phyloP scores from a whole-genome alignment of 2,888 invertebrate species.

The Nomada fucata region DNA sequence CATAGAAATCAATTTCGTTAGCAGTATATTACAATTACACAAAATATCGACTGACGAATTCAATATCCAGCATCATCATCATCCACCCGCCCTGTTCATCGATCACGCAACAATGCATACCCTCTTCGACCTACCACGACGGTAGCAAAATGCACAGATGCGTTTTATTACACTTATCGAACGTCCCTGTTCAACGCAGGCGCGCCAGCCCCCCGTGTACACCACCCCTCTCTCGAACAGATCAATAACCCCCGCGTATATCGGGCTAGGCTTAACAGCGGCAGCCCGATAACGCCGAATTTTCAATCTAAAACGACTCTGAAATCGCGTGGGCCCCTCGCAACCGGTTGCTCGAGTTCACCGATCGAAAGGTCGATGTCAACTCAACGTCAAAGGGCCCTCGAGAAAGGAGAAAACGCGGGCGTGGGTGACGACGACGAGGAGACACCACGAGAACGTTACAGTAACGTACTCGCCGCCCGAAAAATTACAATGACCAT shows the following conservation, averaged over 20 bases:
- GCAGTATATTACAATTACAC: background rate
- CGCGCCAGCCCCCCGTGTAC: conserved; percentile 63
- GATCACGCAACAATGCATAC: background rate
- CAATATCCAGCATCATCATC: background rate
- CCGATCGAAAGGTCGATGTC: conserved; percentile 41
- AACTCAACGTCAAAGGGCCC: conserved; percentile 35
- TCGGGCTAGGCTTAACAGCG: conserved; percentile 43
- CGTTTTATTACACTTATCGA: conserved; percentile 62
- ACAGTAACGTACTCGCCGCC: conserved; percentile 53
- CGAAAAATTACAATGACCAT: background rate
- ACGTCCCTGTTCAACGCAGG: conserved; percentile 69
- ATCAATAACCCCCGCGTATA: conserved; percentile 72
- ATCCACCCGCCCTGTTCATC: background rate
- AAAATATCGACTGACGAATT: background rate
- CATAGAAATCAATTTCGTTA: background rate
- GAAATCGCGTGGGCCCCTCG: background rate
- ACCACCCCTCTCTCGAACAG: conserved; percentile 61
- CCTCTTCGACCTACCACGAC: background rate
- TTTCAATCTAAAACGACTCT: conserved; percentile 9
- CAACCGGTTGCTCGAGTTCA: background rate
- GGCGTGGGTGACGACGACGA: conserved; percentile 50
- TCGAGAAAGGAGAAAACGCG: conserved; percentile 54
- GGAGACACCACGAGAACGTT: conserved; percentile 36
- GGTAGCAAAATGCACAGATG: conserved; percentile 46
- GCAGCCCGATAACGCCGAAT: conserved; percentile 21